phyloP scores from a whole-genome alignment of 1,140 invertebrate genomes.

The Helicoverpa zea region DNA sequence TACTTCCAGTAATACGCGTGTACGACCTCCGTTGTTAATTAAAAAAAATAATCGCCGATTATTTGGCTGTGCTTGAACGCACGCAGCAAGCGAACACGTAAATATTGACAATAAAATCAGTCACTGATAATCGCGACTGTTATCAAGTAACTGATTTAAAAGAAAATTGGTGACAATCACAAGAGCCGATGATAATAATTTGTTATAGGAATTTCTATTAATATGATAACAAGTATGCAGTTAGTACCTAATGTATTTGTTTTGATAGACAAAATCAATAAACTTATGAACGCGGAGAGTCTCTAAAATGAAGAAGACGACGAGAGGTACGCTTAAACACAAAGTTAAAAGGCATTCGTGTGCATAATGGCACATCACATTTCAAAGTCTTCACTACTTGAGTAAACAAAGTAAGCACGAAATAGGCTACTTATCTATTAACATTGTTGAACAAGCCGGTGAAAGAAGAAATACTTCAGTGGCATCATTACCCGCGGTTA shows the following conservation, averaged over 20 bases:
- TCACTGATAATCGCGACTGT: conserved; percentile 45
- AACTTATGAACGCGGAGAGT: too few relatives aligned
- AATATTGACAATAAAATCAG: conserved; percentile 51
- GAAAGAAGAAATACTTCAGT: not conserved
- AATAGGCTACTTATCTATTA: not conserved
- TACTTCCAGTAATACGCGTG: conserved; percentile 16
- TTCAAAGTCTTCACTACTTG: not conserved
- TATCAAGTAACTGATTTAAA: conserved; percentile 39
- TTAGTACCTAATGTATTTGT: not conserved
- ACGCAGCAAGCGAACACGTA: conserved; percentile 8
- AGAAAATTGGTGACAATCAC: conserved; percentile 19
- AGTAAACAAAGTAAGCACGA: not conserved
- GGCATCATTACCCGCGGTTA: not conserved
- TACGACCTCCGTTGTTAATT: conserved; percentile 44
- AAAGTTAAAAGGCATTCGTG: not conserved
- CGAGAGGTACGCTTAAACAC: not conserved
- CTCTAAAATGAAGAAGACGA: not conserved
- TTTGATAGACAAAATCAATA: not conserved
- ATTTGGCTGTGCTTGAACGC: conserved; percentile 20
- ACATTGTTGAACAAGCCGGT: not conserved
- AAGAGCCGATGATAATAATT: not conserved
- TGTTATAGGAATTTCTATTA: not conserved
- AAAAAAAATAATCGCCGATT: conserved; percentile 44
- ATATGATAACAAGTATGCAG: too few relatives aligned
- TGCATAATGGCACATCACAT: not conserved